phyloP scores from a whole-genome alignment of 2,888 invertebrate genomes.

The Cataglyphis livida region DNA sequence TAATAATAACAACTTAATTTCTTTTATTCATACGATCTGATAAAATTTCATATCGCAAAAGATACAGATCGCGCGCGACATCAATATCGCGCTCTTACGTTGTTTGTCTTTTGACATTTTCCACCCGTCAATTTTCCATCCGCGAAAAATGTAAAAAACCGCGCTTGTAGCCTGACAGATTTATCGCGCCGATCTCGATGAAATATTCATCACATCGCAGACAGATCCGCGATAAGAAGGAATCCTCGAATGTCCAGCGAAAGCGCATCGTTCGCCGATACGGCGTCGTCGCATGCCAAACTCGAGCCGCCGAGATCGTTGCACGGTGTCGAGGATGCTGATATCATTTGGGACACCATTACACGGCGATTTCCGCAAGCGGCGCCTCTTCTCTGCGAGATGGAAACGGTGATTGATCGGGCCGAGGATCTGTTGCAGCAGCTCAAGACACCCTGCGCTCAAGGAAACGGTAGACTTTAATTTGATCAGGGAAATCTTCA shows the following conservation, averaged over 20 bases:
- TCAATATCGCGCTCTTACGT: conserved; percentile 44
- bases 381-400: conserved; percentile 78
- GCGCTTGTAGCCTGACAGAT: conserved; percentile 1
- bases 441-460: conserved; percentile 63
- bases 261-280: conserved; percentile 47
- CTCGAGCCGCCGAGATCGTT: conserved; percentile 66
- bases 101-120: conserved; percentile 43
- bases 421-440: conserved; percentile 77
- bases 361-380: conserved; percentile 78
- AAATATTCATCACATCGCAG: conserved; percentile 41
- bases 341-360: conserved; percentile 77
- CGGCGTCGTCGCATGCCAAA: conserved; percentile 52
- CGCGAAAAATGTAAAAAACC: conserved; percentile 28
- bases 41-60: neutral
- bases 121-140: conserved; percentile 31
- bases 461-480: conserved; percentile 60
- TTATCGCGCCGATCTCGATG: conserved; percentile 27
- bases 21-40: neutral
- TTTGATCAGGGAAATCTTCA: neutral
- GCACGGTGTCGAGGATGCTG: conserved; percentile 70
- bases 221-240: conserved; percentile 11
- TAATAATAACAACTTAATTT: neutral
- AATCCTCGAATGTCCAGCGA: conserved; percentile 38
- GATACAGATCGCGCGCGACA: neutral
- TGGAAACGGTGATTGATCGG: conserved; percentile 78